Conservation (phyloP, 2,888 invertebrate species). For the Pachydiplax longipennis region DNA sequence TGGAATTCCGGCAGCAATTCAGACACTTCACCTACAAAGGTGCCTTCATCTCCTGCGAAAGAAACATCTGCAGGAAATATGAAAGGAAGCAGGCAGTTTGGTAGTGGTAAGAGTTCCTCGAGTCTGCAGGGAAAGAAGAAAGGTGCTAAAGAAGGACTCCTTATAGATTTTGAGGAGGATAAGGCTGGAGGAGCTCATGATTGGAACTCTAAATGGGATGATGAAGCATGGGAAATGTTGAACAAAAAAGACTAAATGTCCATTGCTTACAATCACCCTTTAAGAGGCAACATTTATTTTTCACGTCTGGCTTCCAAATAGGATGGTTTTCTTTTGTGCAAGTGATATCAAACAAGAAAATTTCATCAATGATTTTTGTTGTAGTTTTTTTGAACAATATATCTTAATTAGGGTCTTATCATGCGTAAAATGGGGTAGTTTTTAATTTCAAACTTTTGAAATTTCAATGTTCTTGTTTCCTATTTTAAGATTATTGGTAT, state of each 20-base stretch:
- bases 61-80: background rate
- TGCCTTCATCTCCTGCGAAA: background rate
- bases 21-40: slow-evolving; percentile 16
- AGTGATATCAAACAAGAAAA: slow-evolving; percentile 3
- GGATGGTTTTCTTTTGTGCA: background rate
- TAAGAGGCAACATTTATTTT: background rate
- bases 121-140: slow-evolving; percentile 51
- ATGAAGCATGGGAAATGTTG: slow-evolving; percentile 69
- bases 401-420: background rate
- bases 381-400: background rate
- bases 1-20: slow-evolving; percentile 30
- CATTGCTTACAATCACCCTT: background rate
- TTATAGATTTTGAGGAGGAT: slow-evolving; percentile 51
- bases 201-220: slow-evolving; percentile 63
- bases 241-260: slow-evolving; percentile 59
- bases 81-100: background rate
- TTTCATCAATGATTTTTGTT: background rate
- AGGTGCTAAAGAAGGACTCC: slow-evolving; percentile 55
- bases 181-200: slow-evolving; percentile 48
- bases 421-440: background rate
- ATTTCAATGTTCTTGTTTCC: background rate
- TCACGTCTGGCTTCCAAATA: slow-evolving; percentile 8
- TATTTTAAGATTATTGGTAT: too few relatives aligned
- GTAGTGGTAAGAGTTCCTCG: slow-evolving; percentile 3
- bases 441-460: background rate